phyloP scores from a whole-genome alignment of 2,797 vertebrate species.

The Salarias fasciatus region DNA sequence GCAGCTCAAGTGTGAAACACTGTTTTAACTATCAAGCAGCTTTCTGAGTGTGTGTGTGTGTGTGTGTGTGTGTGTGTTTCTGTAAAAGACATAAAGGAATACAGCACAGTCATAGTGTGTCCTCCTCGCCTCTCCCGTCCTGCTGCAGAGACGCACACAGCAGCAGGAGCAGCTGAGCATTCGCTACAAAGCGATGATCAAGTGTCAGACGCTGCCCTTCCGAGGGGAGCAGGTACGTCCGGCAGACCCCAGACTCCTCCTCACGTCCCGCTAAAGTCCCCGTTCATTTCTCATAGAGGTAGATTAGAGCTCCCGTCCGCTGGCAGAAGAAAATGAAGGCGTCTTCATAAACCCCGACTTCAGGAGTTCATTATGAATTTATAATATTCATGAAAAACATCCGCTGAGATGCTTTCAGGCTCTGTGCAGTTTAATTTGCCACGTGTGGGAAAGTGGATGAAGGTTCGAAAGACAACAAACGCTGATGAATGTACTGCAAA shows the following conservation, averaged over 20 bases:
- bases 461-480: background rate
- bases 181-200: conserved; percentile 82
- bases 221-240: conserved; percentile 78
- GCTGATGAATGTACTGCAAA: too few species aligned
- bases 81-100: background rate
- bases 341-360: background rate
- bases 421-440: background rate
- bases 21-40: conserved; percentile 7
- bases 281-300: background rate
- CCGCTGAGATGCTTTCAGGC: background rate
- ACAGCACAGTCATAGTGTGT: conserved; percentile 27
- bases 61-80: conserved; percentile 10
- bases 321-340: conserved; percentile 9
- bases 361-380: too few species aligned
- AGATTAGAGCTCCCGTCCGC: background rate
- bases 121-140: conserved; percentile 43
- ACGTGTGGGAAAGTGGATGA: background rate
- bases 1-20: background rate
- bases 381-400: too few species aligned
- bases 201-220: conserved; percentile 77
- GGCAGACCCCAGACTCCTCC: conserved; percentile 29
- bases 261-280: conserved; percentile 4
- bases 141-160: conserved; percentile 77
- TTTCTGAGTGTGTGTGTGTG: background rate
- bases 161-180: conserved; percentile 85